Base-by-base conservation (phyloP, 2,797 vertebrate species). In the Lindbergichthys nudifrons region DNA sequence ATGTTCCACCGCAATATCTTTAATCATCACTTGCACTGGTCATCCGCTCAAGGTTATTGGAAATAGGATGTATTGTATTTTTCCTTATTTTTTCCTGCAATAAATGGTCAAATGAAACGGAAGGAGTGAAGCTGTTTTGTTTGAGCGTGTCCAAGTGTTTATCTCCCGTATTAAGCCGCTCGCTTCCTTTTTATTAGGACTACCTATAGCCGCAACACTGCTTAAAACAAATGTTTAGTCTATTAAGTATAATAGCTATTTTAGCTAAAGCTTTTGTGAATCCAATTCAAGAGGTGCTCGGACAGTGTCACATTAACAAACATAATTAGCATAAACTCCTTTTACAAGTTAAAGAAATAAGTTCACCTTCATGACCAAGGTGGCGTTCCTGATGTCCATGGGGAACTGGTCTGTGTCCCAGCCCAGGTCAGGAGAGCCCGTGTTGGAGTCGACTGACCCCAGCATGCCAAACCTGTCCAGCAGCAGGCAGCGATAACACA, bases 351-450 rank as follows among this genome's bases (percentile, higher is more conserved):
- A 18, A 58, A 59, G 1, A 36, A 14, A 54, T 14, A 0, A 47
- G 18, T 69, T 83, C 46, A 93, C 93, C 89, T 94, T 93, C 92
- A 94, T 94, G 65, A 93, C 89, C 80, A 93, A 14, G 21, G 92
- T 93, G 65, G 90, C 89, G 81, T 93, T 93, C 76, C 69, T 88
- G 76, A 92, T 90, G 84, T 94, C 93, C 93, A 94, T 93, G 63
- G 91, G 93, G 80, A 92, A 93, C 87, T 94, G 92, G 70, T 93
- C 87, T 0, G 92, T 94, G 85, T 94, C 92, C 92, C 92, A 94
- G 0, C 92, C 93, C 60, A 93, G 81, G 82, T 94, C 92, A 70
- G 93, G 88, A 65, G 91, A 93, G 16, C 92, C 93, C 0, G 91
- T 94, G 84, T 93, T 93, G 10, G 93, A 87, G 63, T 94, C 93